Evolutionary conservation across 2,797 vertebrate species (phyloP), one percentile per base, ranked within the genome.

Genomic region (Picus viridis): DNA sequence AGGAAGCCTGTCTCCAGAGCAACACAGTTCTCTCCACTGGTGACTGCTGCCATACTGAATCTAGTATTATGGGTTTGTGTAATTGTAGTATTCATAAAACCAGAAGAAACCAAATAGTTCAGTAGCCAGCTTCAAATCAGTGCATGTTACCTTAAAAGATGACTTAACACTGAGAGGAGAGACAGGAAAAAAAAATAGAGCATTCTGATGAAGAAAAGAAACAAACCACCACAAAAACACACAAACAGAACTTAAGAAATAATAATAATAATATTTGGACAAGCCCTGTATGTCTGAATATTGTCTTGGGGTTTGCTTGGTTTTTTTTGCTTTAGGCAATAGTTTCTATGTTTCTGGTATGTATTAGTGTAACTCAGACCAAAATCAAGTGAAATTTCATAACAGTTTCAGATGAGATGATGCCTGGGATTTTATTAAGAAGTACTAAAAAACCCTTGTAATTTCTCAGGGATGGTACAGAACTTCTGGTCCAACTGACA

Each of bases 141-240:
- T 8, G 26, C 6, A 27, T 0, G 0, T 22, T 51, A 43, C 11
- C 26, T 22, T 43, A 29, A 43, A 47, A 45, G 11, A 34, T 6
- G 6, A 20, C n/a, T 47, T 58, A 56, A n/a, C 3, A 22, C 0
- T 29, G 29, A 68, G 17, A 59, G 45, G 2, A 56, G 3, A 69
- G 61, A 57, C 5, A n/a, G n/a, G 65, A 61, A 13, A 24, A 16
- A 56, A 17, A 9, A 54, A 57, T 63, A 45, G 4, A 71, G 2
- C 4, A 19, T 34, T 69, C 8, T 15, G 7, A 45, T 17, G 2
- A 11, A 12, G 24, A 64, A 45, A 51, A 54, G 5, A 3, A 22
- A 4, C 3, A 2, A 59, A 3, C 22, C 13, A 49, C 49, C 3
- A 18, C 41, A 5, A 64, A 43, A 9, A 26, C 17, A 10, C 22